Evolutionary conservation across 1,140 invertebrate genomes (phyloP), one percentile per base, ranked within the genome.

Genomic region (Lysiphlebus fabarum): DNA sequence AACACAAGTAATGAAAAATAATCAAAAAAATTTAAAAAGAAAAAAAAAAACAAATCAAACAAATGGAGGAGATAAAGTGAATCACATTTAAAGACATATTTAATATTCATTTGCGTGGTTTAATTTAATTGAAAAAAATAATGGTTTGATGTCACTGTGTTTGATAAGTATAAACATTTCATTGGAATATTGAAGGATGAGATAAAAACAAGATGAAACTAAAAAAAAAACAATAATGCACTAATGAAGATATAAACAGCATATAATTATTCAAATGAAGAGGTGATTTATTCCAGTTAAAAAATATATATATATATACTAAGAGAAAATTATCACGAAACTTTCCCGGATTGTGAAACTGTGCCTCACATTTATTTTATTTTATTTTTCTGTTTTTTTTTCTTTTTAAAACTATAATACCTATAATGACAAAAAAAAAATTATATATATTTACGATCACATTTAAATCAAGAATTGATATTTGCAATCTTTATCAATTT

Each of bases 361-460:
- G 76, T 79, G 77, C 75, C 77, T 79, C 75, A 76, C 74, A 73
- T 73, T 77, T 78, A n/a, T n/a, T n/a, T n/a, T n/a, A n/a, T n/a
- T n/a, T n/a, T n/a, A n/a, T 76, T 56, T 57, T 41, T 34, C 7
- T 34, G 14, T 44, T 57, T 26, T 38, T 49, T 53, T 45, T 54
- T 53, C 33, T 47, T 17, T 17, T 17, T 17, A 44, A 17, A n/a
- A 11, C 36, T 44, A 3, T 34, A 47, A 44, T 38, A 48, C 10
- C 14, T 55, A 45, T 45, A 45, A 37, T 12, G n/a, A 43, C 26
- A 56, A 55, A 45, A 44, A 45, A 56, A 45, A 56, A 45, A 43
- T 34, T n/a, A 43, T n/a, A n/a, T n/a, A n/a, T n/a, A n/a, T n/a
- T n/a, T n/a, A 45, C 33, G 33, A 48, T 14, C 17, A 17, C 1